These are phyloP conservation scores for Amphipyra berbera DNA, from an alignment of 2,888 invertebrate genomes.

Conservation along the genomic window DNA sequence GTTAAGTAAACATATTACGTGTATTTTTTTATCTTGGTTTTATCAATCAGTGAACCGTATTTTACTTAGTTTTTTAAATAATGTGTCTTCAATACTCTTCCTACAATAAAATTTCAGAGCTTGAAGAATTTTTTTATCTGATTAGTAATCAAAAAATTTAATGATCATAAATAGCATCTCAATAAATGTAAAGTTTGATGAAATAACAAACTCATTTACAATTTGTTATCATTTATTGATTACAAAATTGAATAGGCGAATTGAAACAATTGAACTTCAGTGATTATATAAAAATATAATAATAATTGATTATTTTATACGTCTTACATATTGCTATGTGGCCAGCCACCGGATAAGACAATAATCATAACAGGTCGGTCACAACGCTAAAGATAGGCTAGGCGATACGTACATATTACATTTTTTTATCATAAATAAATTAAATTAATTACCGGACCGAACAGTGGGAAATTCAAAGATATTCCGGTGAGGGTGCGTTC, in stretches of 20 bases:
- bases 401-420: slow-evolving; percentile 13
- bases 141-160: not conserved
- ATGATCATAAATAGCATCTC: not conserved
- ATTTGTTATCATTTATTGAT: slow-evolving; percentile 89
- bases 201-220: slow-evolving; percentile 67
- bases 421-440: not conserved
- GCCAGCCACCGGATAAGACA: slow-evolving; percentile 86
- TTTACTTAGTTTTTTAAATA: no score
- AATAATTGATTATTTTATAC: slow-evolving; percentile 66
- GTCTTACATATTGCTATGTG: slow-evolving; percentile 81
- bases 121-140: no score
- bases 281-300: slow-evolving; percentile 83
- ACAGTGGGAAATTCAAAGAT: not conserved
- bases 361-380: slow-evolving; percentile 58
- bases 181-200: slow-evolving; percentile 12
- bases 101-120: no score
- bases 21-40: no score
- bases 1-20: no score
- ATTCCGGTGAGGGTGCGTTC: not conserved
- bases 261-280: slow-evolving; percentile 80
- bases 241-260: slow-evolving; percentile 86
- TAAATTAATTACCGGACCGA: slow-evolving; percentile 6
- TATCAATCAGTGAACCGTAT: no score
- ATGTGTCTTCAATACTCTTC: no score
- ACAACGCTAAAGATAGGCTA: slow-evolving; percentile 58